A percentile compares a stretch with the other conserved stretches of the same genome.
phyloP scores from a whole-genome alignment of 2,113 vertebrate species.

The Semnornis frantzii region DNA sequence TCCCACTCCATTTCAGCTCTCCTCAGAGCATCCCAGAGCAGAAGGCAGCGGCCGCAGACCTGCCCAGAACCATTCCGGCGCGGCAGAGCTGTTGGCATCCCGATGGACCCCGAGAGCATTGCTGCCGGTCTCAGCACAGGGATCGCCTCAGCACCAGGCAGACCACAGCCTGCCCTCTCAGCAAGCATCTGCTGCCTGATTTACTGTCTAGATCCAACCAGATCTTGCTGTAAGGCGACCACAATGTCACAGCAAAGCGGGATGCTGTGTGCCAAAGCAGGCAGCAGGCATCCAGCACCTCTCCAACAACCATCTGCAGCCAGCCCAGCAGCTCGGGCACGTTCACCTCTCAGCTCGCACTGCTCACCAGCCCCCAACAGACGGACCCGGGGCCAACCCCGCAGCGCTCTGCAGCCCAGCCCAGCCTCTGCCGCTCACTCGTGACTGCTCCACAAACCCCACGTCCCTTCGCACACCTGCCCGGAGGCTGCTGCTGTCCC shows the following conservation, averaged over 20 bases:
- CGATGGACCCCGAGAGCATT: not conserved
- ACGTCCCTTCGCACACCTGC: not conserved
- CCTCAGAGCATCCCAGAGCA: not conserved
- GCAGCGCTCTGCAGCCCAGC: not conserved
- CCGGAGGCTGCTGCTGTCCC: not conserved
- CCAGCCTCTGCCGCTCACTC: not conserved
- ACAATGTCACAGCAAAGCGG: not conserved
- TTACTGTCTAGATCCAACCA: not conserved
- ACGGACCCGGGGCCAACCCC: not conserved
- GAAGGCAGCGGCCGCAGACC: not conserved
- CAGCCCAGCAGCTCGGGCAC: not conserved
- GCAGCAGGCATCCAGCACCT: not conserved
- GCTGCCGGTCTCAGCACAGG: not conserved
- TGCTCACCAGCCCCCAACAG: not conserved
- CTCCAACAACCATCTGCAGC: not conserved
- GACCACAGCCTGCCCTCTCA: not conserved
- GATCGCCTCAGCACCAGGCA: not conserved
- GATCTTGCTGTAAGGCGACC: not conserved
- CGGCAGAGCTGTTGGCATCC: not conserved
- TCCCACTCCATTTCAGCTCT: not conserved
- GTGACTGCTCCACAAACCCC: not conserved
- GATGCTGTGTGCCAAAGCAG: not conserved
- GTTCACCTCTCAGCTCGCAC: not conserved
- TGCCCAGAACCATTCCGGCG: not conserved
- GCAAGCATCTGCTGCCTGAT: not conserved